Evolutionary conservation across 2,113 vertebrate species (phyloP), one percentile per base, ranked within the genome.

Genomic region (Nothoprocta pentlandii): DNA sequence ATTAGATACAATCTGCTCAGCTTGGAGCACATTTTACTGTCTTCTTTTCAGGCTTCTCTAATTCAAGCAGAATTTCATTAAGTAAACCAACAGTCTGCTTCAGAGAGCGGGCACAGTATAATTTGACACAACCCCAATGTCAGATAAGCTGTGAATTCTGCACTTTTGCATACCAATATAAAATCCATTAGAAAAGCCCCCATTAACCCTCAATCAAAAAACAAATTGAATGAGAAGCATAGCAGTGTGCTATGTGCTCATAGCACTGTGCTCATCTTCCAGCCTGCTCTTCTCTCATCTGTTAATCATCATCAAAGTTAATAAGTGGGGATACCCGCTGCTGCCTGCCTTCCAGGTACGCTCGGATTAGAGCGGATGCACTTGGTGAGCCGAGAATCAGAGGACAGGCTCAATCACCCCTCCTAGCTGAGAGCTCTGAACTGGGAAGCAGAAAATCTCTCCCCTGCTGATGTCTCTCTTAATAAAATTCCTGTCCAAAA

Each of bases 331-430:
- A 34, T 22, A 64, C 23, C 41, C 0, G 1, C 67, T 80, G 62
- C 5, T 64, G 12, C 32, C 10, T 0, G 5, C 63, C n/a, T 53
- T 53, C n/a, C 89, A 84, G 82, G 63, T 39, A 54, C 21, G 26
- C 5, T 46, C 3, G 0, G 7, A 1, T 66, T 67, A 3, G 34
- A 46, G 5, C 30, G 4, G 51, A 26, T 58, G 49, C 0, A 2
- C 30, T 22, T 36, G n/a, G 36, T 16, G 6, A 79, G 67, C 85
- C 1, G 0, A 53, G 30, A 56, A 34, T 53, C 42, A 16, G 28
- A 58, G n/a, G 44, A 69, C 49, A 51, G 53, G 22, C 41, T 80
- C 3, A 0, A 28, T 26, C 58, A 1, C 15, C n/a, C 74, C 64
- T 64, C 23, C 20, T 16, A 5, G 32, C 32, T 69, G 41, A 69